These are phyloP conservation scores for Drosophila setosimentum DNA, from an alignment of 2,888 invertebrate genomes.

Conservation along the genomic window DNA sequence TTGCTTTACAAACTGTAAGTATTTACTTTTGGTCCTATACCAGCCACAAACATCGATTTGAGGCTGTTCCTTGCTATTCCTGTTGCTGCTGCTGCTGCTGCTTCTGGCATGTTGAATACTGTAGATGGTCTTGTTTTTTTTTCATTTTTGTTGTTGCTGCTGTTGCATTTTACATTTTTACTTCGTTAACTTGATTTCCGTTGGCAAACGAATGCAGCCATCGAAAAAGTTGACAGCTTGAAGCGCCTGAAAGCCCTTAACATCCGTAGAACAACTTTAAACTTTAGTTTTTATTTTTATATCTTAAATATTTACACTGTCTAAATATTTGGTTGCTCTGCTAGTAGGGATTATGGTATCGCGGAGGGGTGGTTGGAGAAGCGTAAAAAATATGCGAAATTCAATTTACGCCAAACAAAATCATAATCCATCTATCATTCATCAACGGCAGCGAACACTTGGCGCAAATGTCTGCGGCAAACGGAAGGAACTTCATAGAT, in stretches of 20 bases:
- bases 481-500: conserved; percentile 81
- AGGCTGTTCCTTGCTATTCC: conserved; percentile 46
- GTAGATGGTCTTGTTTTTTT: conserved; percentile 25
- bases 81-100: conserved; percentile 31
- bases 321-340: conserved; percentile 60
- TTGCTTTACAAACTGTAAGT: conserved; percentile 14
- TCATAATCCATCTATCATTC: conserved; percentile 81
- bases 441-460: conserved; percentile 70
- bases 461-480: conserved; percentile 69
- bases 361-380: conserved; percentile 29
- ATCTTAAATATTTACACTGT: conserved; percentile 43
- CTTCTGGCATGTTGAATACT: conserved; percentile 36
- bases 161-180: conserved; percentile 72
- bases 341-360: background rate
- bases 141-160: conserved; percentile 47
- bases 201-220: conserved; percentile 68
- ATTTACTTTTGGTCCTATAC: conserved; percentile 27
- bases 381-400: conserved; percentile 71
- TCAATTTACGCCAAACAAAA: conserved; percentile 82
- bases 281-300: conserved; percentile 22
- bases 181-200: conserved; percentile 78
- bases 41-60: conserved; percentile 56
- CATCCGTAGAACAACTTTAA: conserved; percentile 50
- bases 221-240: conserved; percentile 65
- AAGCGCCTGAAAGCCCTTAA: conserved; percentile 44